These are phyloP conservation scores for Phainopepla nitens DNA, from an alignment of 2,113 vertebrate genomes.

Conservation along the genomic window DNA sequence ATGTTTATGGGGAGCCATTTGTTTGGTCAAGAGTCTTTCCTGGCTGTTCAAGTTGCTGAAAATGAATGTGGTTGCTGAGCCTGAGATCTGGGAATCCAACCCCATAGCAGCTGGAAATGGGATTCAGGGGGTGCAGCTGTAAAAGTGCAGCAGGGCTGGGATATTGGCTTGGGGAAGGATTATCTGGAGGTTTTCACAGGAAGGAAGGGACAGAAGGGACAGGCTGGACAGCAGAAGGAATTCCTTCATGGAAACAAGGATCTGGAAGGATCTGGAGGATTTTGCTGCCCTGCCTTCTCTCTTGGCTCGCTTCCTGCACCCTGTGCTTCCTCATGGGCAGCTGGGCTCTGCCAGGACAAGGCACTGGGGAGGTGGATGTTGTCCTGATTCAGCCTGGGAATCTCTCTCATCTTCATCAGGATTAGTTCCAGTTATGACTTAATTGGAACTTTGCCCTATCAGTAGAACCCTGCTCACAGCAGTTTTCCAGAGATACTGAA, in stretches of 20 bases:
- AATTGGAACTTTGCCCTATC: neutral
- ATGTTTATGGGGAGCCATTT: conserved; percentile 63
- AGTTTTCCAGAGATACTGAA: neutral
- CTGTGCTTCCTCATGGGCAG: neutral
- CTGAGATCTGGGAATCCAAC: neutral
- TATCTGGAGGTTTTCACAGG: neutral
- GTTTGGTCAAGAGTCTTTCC: conserved; percentile 47
- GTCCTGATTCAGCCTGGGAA: neutral
- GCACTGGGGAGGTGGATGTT: neutral
- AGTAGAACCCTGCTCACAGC: neutral
- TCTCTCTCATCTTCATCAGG: neutral
- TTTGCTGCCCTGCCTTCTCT: neutral
- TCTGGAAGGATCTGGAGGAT: neutral
- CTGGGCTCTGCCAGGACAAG: neutral
- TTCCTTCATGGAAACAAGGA: neutral
- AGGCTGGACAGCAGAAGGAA: neutral
- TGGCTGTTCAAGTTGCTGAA: conserved; percentile 12
- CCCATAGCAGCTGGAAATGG: neutral
- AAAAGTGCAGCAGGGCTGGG: neutral
- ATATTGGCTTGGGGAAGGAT: neutral
- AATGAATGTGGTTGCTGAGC: neutral
- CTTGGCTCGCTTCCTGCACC: neutral
- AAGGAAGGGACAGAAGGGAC: neutral
- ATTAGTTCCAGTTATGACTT: neutral
- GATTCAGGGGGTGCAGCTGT: rapidly evolving